Conservation (phyloP, 2,113 vertebrate species). For the Chlorodrepanis virens region DNA sequence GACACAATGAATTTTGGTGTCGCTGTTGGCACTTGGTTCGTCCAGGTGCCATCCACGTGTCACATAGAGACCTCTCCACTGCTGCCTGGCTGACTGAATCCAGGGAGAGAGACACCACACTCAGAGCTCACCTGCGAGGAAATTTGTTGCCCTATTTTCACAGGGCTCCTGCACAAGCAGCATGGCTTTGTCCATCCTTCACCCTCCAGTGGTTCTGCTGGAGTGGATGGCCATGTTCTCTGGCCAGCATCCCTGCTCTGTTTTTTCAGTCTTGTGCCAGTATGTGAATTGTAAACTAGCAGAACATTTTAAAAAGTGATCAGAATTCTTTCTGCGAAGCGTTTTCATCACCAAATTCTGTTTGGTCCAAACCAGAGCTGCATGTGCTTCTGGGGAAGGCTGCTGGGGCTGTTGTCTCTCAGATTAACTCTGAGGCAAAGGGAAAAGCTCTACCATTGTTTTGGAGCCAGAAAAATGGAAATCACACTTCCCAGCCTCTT, state of each 20-base stretch:
- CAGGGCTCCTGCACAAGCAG: accelerated
- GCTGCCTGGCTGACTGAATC: neutral
- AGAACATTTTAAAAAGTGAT: neutral
- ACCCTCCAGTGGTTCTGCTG: neutral
- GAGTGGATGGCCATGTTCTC: neutral
- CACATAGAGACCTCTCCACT: neutral
- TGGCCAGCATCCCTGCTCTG: neutral
- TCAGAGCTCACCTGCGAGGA: neutral
- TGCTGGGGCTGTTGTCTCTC: neutral
- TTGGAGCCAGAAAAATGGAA: neutral
- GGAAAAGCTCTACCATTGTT: neutral
- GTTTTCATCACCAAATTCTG: neutral
- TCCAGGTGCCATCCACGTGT: neutral
- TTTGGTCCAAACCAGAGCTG: neutral
- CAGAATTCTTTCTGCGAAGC: neutral
- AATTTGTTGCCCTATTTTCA: neutral
- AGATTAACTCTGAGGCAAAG: neutral
- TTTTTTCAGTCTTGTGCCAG: neutral
- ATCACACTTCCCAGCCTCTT: neutral
- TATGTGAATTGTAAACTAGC: neutral
- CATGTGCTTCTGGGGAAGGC: neutral
- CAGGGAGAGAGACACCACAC: neutral
- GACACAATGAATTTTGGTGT: neutral
- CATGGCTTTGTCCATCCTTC: neutral
- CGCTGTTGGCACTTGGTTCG: neutral